Conservation (phyloP, 2,888 invertebrate species). For the Lithophane ornitopus region DNA sequence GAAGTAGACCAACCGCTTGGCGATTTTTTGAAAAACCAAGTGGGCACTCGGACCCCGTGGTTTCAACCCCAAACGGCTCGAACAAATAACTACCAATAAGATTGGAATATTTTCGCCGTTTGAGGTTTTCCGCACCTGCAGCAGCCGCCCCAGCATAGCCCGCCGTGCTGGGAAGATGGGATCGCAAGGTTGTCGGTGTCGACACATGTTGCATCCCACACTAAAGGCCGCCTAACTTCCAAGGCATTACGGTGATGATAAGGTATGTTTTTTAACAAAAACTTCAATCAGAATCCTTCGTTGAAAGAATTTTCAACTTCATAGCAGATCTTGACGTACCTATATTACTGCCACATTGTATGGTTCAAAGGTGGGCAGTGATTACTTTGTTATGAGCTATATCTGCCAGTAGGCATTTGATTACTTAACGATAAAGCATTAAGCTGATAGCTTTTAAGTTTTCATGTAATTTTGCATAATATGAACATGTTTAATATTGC, state of each 20-base stretch:
- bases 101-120: too few species aligned
- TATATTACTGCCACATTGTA: slow-evolving; percentile 18
- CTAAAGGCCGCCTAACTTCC: too few species aligned
- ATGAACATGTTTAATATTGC: neutral
- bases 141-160: too few species aligned
- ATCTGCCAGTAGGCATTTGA: slow-evolving; percentile 20
- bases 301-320: neutral
- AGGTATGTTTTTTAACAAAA: neutral
- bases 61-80: too few species aligned
- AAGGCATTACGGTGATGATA: neutral
- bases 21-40: too few species aligned
- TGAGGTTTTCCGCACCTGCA: too few species aligned
- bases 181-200: too few species aligned
- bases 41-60: too few species aligned
- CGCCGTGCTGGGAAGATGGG: too few species aligned
- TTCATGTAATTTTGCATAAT: slow-evolving; percentile 6
- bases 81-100: too few species aligned
- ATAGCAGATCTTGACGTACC: neutral
- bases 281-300: neutral
- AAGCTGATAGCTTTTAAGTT: slow-evolving; percentile 1
- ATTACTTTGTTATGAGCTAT: slow-evolving; percentile 17
- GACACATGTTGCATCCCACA: too few species aligned
- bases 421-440: slow-evolving; percentile 27
- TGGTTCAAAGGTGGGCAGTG: neutral
- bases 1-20: too few species aligned